Percentiles rank a stretch among this genome's conserved stretches.
Conservation (phyloP, 64 coral and sea anemone genomes). For the Pachyseris speciosa region DNA sequence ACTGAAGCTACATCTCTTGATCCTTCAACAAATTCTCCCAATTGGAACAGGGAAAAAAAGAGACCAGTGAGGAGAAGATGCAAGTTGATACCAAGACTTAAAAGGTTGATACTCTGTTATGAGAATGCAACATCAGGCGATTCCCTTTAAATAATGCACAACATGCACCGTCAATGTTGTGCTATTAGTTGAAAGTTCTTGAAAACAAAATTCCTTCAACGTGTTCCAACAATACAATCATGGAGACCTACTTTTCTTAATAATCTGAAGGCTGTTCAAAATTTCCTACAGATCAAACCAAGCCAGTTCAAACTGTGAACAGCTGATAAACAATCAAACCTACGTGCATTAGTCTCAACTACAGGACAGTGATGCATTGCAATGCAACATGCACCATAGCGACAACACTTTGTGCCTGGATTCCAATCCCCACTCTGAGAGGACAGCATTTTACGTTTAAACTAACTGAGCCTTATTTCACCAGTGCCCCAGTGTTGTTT, state of each 20-base stretch:
- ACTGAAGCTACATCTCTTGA: too few species aligned
- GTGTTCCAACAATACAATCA: not conserved
- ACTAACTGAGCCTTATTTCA: not conserved
- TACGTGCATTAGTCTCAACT: not conserved
- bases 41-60: too few species aligned
- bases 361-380: not conserved
- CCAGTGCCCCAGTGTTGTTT: slow-evolving; percentile 32
- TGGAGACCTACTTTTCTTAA: not conserved
- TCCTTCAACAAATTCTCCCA: too few species aligned
- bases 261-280: not conserved
- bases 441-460: not conserved
- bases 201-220: not conserved
- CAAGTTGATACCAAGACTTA: too few species aligned
- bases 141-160: not conserved
- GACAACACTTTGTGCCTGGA: not conserved
- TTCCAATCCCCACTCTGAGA: not conserved
- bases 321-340: not conserved
- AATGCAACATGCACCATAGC: not conserved
- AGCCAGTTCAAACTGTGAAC: slow-evolving; percentile 4
- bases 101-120: not conserved
- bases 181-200: not conserved
- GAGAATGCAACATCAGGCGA: not conserved
- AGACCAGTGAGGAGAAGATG: too few species aligned
- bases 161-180: not conserved
- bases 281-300: not conserved